Base-by-base conservation (phyloP, 2,797 vertebrate species). In the Enteromius trimaculatus region DNA sequence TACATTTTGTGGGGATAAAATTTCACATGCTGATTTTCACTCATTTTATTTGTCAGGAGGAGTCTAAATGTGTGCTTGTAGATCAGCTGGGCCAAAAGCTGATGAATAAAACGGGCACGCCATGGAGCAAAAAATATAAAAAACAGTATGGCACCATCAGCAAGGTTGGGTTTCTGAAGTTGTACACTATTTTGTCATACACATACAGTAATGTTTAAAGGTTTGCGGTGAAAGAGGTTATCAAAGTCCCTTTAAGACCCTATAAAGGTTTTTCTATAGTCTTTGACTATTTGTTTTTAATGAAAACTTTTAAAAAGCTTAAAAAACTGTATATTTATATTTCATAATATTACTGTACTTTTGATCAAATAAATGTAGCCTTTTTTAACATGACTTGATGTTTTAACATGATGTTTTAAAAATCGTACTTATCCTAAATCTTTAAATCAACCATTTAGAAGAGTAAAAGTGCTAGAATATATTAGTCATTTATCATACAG, bases 61-160 rank as follows among this genome's bases (percentile, higher is more conserved):
- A 91, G 26, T 92, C 90, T 39, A 93, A 91, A 86, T 92, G 89
- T 84, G 90, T 99, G 72, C 89, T 95, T 0, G 71, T 97, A 80
- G 96, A 99, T 91, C 97, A 97, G 26, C 89, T 99, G 72, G 96
- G 97, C 58, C 98, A 99, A 90, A 98, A 96, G 88, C 90, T 99
- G 26, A 87, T 97, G 92, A 93, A 97, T 89, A 97, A 95, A 87
- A 95, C 92, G 16, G 96, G 96, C 34, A 89, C 94, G 42, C 97
- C 98, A 19, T 99, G 98, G 98, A 97, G 95, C 90, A 98, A 97
- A 92, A 97, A 93, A 85, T 99, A 96, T 79, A 95, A 94, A 77
- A 98, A 97, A 83, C 94, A 96, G 3, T 90, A 93, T 9, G 98
- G 98, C 72, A 92, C 96, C 2, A 94, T 99, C 64, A 93, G 94